Conservation (phyloP, 2,888 invertebrate genomes). For the Andrena praecox region DNA sequence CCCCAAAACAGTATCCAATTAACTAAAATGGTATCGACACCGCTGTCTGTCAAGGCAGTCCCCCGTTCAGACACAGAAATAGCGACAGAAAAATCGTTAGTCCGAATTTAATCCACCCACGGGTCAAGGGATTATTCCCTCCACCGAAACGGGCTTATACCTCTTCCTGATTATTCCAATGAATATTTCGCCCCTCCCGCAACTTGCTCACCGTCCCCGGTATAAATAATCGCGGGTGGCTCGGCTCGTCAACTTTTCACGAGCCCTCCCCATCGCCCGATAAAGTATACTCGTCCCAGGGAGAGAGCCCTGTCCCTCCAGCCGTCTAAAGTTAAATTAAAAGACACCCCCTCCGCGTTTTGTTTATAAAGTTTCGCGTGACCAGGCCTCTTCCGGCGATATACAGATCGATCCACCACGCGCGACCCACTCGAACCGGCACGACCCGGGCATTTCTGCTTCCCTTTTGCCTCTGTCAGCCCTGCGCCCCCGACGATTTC, state of each 20-base stretch:
- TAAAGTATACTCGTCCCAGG: constrained; percentile 29
- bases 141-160: constrained; percentile 8
- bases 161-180: constrained; percentile 29
- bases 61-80: too few species aligned
- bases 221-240: constrained; percentile 46
- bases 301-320: constrained; percentile 25
- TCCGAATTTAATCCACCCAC: background rate
- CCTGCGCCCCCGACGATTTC: background rate
- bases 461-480: background rate
- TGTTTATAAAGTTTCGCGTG: constrained; percentile 13
- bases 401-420: background rate
- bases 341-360: constrained; percentile 6
- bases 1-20: too few species aligned
- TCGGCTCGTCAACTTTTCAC: constrained; percentile 54
- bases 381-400: background rate
- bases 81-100: background rate
- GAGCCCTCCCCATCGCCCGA: constrained; percentile 26
- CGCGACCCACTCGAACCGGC: background rate
- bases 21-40: too few species aligned
- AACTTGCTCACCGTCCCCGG: constrained; percentile 15
- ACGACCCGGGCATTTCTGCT: background rate
- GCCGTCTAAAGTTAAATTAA: constrained; percentile 54
- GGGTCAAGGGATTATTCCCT: background rate
- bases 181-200: constrained; percentile 26
- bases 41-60: too few species aligned